These are phyloP conservation scores for Malthinus seriepunctatus DNA, from an alignment of 2,888 invertebrate species.

Conservation along the genomic window DNA sequence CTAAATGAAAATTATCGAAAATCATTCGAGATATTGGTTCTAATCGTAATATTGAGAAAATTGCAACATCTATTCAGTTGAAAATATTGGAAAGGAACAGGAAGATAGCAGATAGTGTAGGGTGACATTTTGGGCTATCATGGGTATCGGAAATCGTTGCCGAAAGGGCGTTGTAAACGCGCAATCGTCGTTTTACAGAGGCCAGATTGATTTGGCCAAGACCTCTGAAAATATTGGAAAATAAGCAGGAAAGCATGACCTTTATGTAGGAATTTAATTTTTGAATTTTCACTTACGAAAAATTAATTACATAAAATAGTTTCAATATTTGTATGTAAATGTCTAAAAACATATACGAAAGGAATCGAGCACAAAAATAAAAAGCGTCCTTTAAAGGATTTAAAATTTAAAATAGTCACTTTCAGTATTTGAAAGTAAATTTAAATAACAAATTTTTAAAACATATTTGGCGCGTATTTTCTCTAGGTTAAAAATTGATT, in stretches of 20 bases:
- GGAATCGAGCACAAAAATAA: no score
- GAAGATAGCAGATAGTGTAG: constrained; percentile 35
- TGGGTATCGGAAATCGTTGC: constrained; percentile 45
- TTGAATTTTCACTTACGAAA: constrained; percentile 9
- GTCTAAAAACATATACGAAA: no score
- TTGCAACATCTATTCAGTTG: constrained; percentile 38
- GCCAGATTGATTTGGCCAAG: constrained; percentile 30
- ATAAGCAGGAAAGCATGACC: constrained; percentile 39
- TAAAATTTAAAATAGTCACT: no score
- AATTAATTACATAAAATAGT: not conserved
- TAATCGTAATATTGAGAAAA: constrained; percentile 32
- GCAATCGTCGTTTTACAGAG: constrained; percentile 22
- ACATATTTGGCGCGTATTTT: no score
- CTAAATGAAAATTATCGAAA: constrained; percentile 36
- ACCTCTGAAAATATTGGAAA: constrained; percentile 39
- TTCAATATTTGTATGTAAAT: no score
- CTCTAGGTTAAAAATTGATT: no score
- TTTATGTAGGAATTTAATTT: constrained; percentile 24
- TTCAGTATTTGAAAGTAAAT: no score
- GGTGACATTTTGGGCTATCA: constrained; percentile 35
- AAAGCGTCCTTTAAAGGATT: no score
- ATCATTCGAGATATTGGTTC: constrained; percentile 36
- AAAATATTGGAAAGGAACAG: constrained; percentile 48
- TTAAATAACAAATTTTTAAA: no score
- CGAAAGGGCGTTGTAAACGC: constrained; percentile 38